Conservation (phyloP, 2,797 vertebrate genomes). For the Sebastes jordani region DNA sequence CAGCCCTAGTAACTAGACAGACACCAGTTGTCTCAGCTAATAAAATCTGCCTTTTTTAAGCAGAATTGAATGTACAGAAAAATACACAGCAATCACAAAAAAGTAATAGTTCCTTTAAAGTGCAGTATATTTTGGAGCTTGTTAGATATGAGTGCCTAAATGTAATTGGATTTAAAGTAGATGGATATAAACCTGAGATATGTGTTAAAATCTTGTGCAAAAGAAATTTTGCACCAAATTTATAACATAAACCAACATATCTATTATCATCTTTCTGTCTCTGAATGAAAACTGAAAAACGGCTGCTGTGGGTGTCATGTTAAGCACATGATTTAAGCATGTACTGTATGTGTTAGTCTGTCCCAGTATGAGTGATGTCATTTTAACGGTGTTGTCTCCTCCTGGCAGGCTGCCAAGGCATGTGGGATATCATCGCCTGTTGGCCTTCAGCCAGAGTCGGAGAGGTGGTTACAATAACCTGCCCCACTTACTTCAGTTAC, state of each 20-base stretch:
- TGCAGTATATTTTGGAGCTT: background rate
- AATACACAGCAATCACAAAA: background rate
- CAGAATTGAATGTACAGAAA: background rate
- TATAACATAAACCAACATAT: background rate
- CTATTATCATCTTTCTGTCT: background rate
- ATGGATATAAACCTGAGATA: background rate
- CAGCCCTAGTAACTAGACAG: no score
- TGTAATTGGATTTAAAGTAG: background rate
- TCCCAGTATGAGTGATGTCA: conserved; percentile 9
- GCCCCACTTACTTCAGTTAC: conserved; percentile 88
- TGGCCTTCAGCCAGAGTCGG: conserved; percentile 90
- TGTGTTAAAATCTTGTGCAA: no score
- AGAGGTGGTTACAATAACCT: conserved; percentile 86
- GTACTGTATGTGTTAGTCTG: background rate
- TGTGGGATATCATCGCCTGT: conserved; percentile 94
- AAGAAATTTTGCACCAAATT: background rate
- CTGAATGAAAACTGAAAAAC: background rate
- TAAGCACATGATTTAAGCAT: background rate
- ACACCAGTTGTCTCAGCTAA: no score
- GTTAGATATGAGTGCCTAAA: background rate
- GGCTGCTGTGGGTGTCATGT: background rate
- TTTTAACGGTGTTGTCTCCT: conserved; percentile 37
- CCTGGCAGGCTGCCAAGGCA: conserved; percentile 87
- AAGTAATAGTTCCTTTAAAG: background rate
- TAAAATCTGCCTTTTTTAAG: background rate